These are phyloP conservation scores for Monomorium pharaonis DNA, from an alignment of 1,140 invertebrate genomes.

Conservation along the genomic window DNA sequence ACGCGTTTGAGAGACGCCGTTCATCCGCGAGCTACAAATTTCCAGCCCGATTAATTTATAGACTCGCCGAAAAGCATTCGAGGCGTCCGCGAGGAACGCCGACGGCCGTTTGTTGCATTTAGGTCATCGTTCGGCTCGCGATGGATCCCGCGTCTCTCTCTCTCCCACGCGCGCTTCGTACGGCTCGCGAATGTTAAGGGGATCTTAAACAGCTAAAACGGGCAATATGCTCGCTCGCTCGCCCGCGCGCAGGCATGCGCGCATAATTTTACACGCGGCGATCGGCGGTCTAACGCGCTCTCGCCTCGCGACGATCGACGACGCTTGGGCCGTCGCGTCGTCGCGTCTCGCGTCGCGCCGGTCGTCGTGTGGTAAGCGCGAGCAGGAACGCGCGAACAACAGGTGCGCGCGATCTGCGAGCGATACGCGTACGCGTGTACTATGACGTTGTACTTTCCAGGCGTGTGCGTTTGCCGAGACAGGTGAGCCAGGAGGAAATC, in stretches of 20 bases:
- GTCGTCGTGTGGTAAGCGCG: too few species aligned
- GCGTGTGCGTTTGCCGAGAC: conserved; percentile 60
- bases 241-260: conserved; percentile 37
- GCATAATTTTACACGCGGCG: conserved; percentile 44
- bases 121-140: conserved; percentile 60
- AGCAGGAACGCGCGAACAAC: conserved; percentile 54
- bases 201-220: conserved; percentile 4
- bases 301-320: neutral
- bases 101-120: conserved; percentile 60
- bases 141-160: conserved; percentile 57
- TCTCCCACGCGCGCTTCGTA: conserved; percentile 35
- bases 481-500: conserved; percentile 59
- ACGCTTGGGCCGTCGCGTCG: neutral
- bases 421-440: neutral
- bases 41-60: neutral
- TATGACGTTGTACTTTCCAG: conserved; percentile 21
- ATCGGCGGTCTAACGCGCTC: conserved; percentile 1
- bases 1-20: too few species aligned
- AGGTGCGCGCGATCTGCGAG: conserved; percentile 51
- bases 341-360: neutral
- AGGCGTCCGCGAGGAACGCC: neutral
- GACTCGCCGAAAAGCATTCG: neutral
- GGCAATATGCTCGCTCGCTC: conserved; percentile 24
- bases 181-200: conserved; percentile 62
- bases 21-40: neutral